phyloP scores from a whole-genome alignment of 2,888 invertebrate genomes.

The Caenorhabditis zanzibari region DNA sequence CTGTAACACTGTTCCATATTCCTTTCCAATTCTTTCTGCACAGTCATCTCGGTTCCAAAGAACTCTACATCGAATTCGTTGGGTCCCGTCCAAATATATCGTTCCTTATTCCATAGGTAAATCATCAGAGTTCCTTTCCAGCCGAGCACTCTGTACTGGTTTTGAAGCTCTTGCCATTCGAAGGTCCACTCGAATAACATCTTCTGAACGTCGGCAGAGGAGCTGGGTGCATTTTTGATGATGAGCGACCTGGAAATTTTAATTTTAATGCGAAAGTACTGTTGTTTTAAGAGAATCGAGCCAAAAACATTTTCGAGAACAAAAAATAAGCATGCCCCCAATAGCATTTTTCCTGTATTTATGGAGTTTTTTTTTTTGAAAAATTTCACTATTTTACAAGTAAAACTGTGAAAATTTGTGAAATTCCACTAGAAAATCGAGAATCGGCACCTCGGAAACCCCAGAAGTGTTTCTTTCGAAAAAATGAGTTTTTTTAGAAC shows the following conservation, averaged over 20 bases:
- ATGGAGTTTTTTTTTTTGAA: no score
- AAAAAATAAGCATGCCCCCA: no score
- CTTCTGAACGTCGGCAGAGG: background rate
- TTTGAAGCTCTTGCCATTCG: background rate
- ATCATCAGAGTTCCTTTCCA: slow-evolving; percentile 7
- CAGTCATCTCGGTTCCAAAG: background rate
- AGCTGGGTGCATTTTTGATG: background rate
- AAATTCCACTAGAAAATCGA: no score
- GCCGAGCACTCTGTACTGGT: background rate
- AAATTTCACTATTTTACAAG: no score
- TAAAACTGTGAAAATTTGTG: no score
- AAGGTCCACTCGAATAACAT: slow-evolving; percentile 2
- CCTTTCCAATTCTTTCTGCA: slow-evolving; percentile 1
- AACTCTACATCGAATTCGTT: background rate
- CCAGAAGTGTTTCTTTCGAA: no score
- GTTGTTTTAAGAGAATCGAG: no score
- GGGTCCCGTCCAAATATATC: slow-evolving; percentile 8
- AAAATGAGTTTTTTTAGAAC: no score
- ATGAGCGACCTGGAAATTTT: background rate
- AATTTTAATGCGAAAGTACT: background rate
- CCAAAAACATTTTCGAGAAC: no score
- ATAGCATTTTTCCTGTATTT: no score
- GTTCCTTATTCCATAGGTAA: background rate
- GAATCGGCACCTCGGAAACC: no score
- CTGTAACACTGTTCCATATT: slow-evolving; percentile 12